Conservation (phyloP, 1,140 invertebrate species). For the Glossosoma conforme region DNA sequence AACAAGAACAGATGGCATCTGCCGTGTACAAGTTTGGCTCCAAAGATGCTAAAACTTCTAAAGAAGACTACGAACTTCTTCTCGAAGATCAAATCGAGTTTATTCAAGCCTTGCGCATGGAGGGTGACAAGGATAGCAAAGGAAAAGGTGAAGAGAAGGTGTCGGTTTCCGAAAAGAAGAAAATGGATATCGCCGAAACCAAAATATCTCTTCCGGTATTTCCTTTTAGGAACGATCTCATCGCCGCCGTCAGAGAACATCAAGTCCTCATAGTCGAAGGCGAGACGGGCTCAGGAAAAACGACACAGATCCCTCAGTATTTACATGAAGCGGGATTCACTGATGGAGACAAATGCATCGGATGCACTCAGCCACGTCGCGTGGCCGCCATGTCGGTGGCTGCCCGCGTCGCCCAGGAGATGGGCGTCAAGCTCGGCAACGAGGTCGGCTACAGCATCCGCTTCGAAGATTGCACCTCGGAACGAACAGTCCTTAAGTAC, state of each 20-base stretch:
- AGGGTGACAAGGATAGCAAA: slow-evolving; percentile 67
- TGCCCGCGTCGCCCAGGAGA: slow-evolving; percentile 97
- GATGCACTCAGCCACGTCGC: slow-evolving; percentile 93
- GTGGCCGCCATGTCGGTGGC: slow-evolving; percentile 99
- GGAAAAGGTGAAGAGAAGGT: slow-evolving; percentile 54
- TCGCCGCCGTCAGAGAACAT: slow-evolving; percentile 82
- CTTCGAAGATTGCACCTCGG: slow-evolving; percentile 98
- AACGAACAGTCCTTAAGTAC: slow-evolving; percentile 96
- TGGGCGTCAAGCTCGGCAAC: slow-evolving; percentile 96
- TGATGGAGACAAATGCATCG: slow-evolving; percentile 78
- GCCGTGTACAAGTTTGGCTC: slow-evolving; percentile 92
- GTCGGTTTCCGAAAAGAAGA: slow-evolving; percentile 68
- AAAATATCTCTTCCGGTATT: slow-evolving; percentile 91
- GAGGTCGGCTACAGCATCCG: slow-evolving; percentile 99
- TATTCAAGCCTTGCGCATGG: slow-evolving; percentile 86
- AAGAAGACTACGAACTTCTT: slow-evolving; percentile 89
- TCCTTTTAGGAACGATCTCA: slow-evolving; percentile 85
- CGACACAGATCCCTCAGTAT: slow-evolving; percentile 98
- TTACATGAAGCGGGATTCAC: slow-evolving; percentile 88
- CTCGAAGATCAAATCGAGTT: slow-evolving; percentile 98
- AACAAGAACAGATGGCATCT: slow-evolving; percentile 94
- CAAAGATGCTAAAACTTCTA: slow-evolving; percentile 59
- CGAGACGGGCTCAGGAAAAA: slow-evolving; percentile 97
- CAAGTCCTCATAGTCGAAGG: slow-evolving; percentile 97
- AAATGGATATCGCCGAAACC: slow-evolving; percentile 86